These are phyloP conservation scores for Ibidorhyncha struthersii DNA, from an alignment of 2,113 vertebrate genomes.

Conservation along the genomic window DNA sequence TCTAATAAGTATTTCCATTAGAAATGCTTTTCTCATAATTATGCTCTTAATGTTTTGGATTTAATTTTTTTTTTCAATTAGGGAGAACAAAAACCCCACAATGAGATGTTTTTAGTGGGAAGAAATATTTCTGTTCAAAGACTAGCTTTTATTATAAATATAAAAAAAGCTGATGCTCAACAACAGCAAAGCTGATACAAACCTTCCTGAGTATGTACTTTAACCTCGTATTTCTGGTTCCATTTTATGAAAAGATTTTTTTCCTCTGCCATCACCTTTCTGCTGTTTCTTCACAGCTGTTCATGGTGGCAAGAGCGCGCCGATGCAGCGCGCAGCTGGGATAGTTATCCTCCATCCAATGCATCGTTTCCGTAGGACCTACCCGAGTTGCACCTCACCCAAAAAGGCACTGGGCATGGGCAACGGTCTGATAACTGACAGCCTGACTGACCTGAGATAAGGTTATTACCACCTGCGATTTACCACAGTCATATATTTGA, in stretches of 20 bases:
- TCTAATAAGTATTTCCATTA: background rate
- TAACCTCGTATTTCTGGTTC: background rate
- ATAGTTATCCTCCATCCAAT: background rate
- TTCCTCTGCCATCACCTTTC: background rate
- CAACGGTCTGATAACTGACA: background rate
- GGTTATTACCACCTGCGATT: background rate
- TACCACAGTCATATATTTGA: background rate
- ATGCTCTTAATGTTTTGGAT: background rate
- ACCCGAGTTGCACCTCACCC: background rate
- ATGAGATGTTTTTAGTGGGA: background rate
- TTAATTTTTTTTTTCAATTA: background rate
- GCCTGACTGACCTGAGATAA: background rate
- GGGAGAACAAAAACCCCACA: background rate
- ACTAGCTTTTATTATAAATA: background rate
- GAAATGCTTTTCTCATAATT: background rate
- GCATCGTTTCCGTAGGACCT: fast-evolving
- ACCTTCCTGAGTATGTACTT: background rate
- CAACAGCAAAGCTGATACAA: background rate
- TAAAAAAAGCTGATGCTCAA: background rate
- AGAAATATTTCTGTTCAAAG: background rate
- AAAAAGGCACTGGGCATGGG: background rate
- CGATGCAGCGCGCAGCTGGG: background rate
- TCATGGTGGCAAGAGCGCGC: background rate
- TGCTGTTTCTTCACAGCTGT: background rate
- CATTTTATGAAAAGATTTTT: background rate